Evolutionary conservation across 1,140 invertebrate species (phyloP), one percentile per base, ranked within the genome.

Genomic region (Andricus grossulariae): DNA sequence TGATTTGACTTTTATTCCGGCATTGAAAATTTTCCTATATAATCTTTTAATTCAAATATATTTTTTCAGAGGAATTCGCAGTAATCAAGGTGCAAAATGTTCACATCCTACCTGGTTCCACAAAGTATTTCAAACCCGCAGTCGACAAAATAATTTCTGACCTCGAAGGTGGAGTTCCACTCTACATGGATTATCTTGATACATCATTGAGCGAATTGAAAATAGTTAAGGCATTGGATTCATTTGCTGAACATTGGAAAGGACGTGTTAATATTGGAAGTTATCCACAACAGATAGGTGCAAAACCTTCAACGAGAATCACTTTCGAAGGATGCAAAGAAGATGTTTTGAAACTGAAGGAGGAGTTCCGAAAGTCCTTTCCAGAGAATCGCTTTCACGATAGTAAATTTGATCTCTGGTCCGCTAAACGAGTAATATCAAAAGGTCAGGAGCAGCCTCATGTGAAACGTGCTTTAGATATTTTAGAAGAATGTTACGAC

Each of bases 21-120:
- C 6, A 32, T 2, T 32, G 32, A 32, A 2, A 3, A 10, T 8
- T 45, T 45, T 45, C 39, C 12, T 15, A 55, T 51, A 21, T 19
- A 74, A n/a, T 21, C 8, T 13, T 39, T n/a, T 45, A 52, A 73
- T 52, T 73, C 18, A 66, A 73, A 73, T 75, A 73, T 49, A 25
- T 49, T 55, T 79, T 78, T 78, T 55, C 54, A 88, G 83, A 39
- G 39, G 79, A 71, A 93, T 94, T 87, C 93, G 79, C 94, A 49
- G 86, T 95, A n/a, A 93, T 96, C 52, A 92, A 91, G 76, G 91
- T 94, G 5, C 85, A 89, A 52, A 96, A 96, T 89, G 94, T 96
- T 0, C 94, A 93, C 75, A 89, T 95, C 6, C 93, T 96, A 74
- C 95, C 95, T 51, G 95, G 95, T 39, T 93, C 95, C n/a, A 95